Conservation (phyloP, 2,888 invertebrate genomes). For the Tigriopus californicus region DNA sequence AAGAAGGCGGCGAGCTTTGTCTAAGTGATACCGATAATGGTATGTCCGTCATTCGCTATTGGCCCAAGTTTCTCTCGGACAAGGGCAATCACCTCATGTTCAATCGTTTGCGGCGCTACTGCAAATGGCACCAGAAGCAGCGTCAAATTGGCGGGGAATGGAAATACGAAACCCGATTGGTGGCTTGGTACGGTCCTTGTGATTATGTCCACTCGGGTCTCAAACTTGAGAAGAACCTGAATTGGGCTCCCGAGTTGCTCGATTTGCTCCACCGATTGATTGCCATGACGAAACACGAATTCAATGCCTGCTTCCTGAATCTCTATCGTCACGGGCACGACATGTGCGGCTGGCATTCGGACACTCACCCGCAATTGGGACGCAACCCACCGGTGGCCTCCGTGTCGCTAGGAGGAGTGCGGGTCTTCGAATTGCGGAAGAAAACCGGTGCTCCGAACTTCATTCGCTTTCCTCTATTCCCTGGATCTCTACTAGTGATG, state of each 20-base stretch:
- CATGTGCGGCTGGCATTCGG: conserved; percentile 31
- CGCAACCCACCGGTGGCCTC: conserved; percentile 23
- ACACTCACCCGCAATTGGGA: conserved; percentile 29
- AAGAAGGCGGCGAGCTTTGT: conserved; percentile 20
- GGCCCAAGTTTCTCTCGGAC: conserved; percentile 20
- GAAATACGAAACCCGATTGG: conserved; percentile 21
- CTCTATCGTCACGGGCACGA: conserved; percentile 30
- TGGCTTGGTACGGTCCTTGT: conserved; percentile 32
- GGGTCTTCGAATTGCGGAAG: conserved; percentile 29
- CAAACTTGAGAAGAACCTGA: conserved; percentile 21
- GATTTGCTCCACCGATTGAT: conserved; percentile 23
- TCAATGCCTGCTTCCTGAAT: conserved; percentile 32
- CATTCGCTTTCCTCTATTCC: conserved; percentile 26
- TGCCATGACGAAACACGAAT: conserved; percentile 26
- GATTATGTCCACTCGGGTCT: conserved; percentile 29
- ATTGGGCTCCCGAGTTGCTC: conserved; percentile 23
- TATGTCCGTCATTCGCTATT: conserved; percentile 19
- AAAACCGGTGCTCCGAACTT: conserved; percentile 22
- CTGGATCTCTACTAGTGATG: conserved; percentile 32
- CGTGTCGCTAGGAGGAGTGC: conserved; percentile 26
- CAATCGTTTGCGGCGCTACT: conserved; percentile 18
- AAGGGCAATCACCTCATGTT: conserved; percentile 19
- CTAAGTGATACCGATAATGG: conserved; percentile 19
- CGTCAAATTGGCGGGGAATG: conserved; percentile 15
- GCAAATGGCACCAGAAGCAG: conserved; percentile 19